Base-by-base conservation (phyloP, 2,888 invertebrate species). In the Caenorhabditis sp. region DNA sequence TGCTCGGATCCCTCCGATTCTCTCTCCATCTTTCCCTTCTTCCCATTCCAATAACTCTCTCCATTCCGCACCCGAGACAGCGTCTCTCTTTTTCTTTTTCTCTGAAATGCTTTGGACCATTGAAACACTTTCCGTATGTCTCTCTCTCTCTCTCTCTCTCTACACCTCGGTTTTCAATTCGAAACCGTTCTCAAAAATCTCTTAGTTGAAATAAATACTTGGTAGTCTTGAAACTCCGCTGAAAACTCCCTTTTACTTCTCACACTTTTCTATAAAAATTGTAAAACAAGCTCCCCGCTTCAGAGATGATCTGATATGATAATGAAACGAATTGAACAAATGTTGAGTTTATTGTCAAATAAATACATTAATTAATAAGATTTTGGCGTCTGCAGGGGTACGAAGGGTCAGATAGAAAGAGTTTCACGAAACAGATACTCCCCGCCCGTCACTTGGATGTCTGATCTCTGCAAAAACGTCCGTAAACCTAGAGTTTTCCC, bases 321-420 rank as follows among this genome's bases (percentile, higher is more conserved):
- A 40, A 40, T 72, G 35, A 72, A 72, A 72, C 64, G 64, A 64
- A 72, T 72, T 72, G 64, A 72, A 72, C 50, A 24, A 71, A 62
- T n/a, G n/a, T n/a, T n/a, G n/a, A n/a, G n/a, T 13, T 58, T 58
- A 56, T 44, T 71, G 18, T 56, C 24, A 20, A 55, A 55, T 56
- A 56, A 56, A 24, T 22, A 24, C n/a, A n/a, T n/a, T n/a, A 51
- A 51, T 3, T 6, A 62, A 64, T 64, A 64, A 24, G 18, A 28
- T 2, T 40, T 13, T 6, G 2, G 6, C 40, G 32, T 40, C n/a
- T n/a, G n/a, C n/a, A n/a, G n/a, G n/a, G n/a, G n/a, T n/a, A n/a
- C n/a, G n/a, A n/a, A n/a, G n/a, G n/a, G n/a, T n/a, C n/a, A n/a
- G n/a, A n/a, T n/a, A n/a, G n/a, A n/a, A n/a, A n/a, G n/a, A n/a